These are phyloP conservation scores for Mallotus villosus DNA, from an alignment of 2,797 vertebrate species.

Conservation along the genomic window DNA sequence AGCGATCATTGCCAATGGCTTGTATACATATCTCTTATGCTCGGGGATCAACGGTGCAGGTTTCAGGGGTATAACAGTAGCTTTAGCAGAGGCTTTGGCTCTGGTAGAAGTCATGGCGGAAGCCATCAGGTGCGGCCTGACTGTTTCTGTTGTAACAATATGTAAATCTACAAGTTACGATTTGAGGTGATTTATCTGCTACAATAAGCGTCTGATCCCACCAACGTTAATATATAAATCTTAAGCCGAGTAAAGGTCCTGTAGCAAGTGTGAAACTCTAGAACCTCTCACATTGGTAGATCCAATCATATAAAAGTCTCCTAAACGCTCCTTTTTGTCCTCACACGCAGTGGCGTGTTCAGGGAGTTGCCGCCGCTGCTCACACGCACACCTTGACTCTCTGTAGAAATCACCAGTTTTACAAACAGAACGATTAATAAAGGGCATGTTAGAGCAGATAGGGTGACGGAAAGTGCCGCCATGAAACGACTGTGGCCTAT, in stretches of 20 bases:
- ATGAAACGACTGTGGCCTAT: not conserved
- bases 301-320: not conserved
- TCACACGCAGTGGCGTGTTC: too few relatives aligned
- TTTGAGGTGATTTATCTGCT: not conserved
- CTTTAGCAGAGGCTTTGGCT: not conserved
- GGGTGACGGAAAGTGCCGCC: not conserved
- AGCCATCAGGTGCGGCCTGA: not conserved
- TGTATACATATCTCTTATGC: not conserved
- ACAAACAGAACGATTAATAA: not conserved
- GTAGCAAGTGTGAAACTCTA: not conserved
- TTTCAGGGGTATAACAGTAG: not conserved
- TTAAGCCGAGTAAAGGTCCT: not conserved
- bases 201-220: not conserved
- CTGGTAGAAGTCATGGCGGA: not conserved
- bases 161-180: not conserved
- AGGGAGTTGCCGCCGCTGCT: too few relatives aligned
- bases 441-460: not conserved
- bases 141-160: not conserved
- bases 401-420: not conserved
- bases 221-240: not conserved
- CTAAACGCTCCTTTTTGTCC: not conserved
- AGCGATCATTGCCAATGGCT: not conserved
- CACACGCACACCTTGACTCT: not conserved
- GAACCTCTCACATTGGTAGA: not conserved
- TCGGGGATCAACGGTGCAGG: not conserved